Base-by-base conservation (phyloP, 2,797 vertebrate genomes). In the Anabacerthia variegaticeps region DNA sequence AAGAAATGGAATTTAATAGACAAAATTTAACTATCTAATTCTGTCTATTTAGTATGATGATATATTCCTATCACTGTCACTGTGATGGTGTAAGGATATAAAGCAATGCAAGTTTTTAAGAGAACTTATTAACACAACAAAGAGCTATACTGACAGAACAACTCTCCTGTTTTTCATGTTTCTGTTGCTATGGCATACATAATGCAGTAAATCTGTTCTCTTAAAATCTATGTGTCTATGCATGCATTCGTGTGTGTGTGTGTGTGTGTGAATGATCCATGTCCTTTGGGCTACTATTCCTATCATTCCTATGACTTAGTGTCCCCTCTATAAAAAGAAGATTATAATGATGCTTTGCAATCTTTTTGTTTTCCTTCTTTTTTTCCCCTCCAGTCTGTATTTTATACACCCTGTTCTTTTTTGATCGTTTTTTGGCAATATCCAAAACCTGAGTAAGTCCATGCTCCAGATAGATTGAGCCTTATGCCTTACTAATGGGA, bases 221-320 rank as follows among this genome's bases (percentile, higher is more conserved):
- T 59, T 67, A 46, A 88, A 67, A 67, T 34, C n/a, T 12, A 23
- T 24, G 1, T 58, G n/a, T 34, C 0, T 22, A 10, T 20, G 22
- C 23, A 22, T 48, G 0, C 41, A 43, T 43, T 43, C 18, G 0
- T 22, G 11, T 20, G 2, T 49, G 1, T 72, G 2, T 51, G 2
- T 49, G 1, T 72, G 2, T 51, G 15, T 36, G 15, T 16, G 56
- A 71, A 48, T 18, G 6, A 68, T 54, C 7, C 6, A 0, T 26
- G 12, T 46, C 13, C 43, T 88, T 66, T 55, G 52, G 7, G 2
- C 49, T 73, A 30, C 22, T 61, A 3, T 21, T 14, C 2, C 67
- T 65, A 19, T n/a, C 6, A 14, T 74, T 20, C 21, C 8, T 43
- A 6, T 73, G 30, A 12, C 1, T 5, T 23, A 69, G 10, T 41